Conservation (phyloP, 2,888 invertebrate species). For the Parochlus steinenii region DNA sequence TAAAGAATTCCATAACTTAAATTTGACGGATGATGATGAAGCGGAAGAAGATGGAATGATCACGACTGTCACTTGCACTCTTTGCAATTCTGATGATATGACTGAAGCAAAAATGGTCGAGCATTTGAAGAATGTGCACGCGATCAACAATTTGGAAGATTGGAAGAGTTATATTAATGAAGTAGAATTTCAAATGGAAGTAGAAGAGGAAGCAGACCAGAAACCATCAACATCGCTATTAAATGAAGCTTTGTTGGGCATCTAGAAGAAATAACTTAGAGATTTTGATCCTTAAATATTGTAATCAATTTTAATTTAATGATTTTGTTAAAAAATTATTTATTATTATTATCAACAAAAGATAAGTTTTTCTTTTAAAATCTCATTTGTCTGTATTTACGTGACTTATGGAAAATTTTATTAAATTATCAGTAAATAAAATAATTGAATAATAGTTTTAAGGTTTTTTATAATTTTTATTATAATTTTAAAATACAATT, state of each 20-base stretch:
- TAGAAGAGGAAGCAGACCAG: neutral
- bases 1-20: neutral
- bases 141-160: neutral
- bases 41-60: neutral
- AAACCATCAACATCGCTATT: too few relatives aligned
- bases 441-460: too few relatives aligned
- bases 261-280: neutral
- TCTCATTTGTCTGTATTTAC: too few relatives aligned
- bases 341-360: neutral
- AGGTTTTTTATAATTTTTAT: too few relatives aligned
- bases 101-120: neutral
- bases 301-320: too few relatives aligned
- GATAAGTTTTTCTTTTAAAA: neutral
- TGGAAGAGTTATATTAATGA: conserved; percentile 2
- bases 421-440: too few relatives aligned
- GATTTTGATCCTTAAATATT: too few relatives aligned
- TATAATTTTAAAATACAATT: too few relatives aligned
- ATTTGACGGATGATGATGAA: neutral
- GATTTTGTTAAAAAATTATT: neutral
- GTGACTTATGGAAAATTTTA: too few relatives aligned
- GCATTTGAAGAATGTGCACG: neutral
- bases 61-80: neutral
- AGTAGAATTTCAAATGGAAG: conserved; percentile 7
- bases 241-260: neutral
- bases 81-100: conserved; percentile 1